These are phyloP conservation scores for Sphaerodactylus townsendi DNA, from an alignment of 2,113 vertebrate species.

Conservation along the genomic window DNA sequence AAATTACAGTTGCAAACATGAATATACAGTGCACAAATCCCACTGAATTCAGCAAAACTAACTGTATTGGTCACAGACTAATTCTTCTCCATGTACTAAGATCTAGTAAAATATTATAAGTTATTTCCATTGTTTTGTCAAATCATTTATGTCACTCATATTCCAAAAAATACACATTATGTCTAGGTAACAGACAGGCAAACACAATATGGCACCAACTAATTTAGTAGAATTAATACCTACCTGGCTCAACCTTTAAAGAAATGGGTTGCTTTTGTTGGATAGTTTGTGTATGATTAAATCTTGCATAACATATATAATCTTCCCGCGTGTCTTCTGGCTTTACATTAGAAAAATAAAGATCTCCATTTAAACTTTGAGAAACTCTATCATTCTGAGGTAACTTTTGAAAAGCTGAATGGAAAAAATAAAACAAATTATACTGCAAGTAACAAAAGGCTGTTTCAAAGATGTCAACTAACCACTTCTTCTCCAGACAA, in stretches of 20 bases:
- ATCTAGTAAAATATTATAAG: neutral
- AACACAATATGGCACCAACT: neutral
- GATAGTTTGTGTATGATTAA: slow-evolving; percentile 97
- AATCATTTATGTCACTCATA: neutral
- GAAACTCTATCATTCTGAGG: slow-evolving; percentile 91
- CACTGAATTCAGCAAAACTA: neutral
- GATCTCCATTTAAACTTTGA: slow-evolving; percentile 95
- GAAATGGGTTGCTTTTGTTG: slow-evolving; percentile 98
- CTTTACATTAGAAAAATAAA: slow-evolving; percentile 95
- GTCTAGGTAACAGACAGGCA: no score
- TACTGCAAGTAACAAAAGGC: neutral
- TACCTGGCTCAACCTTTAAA: slow-evolving; percentile 91
- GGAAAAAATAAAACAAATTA: slow-evolving; percentile 36
- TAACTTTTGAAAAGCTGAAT: slow-evolving; percentile 91
- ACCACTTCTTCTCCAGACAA: neutral
- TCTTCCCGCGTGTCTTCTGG: slow-evolving; percentile 89
- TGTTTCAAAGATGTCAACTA: neutral
- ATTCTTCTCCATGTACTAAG: neutral
- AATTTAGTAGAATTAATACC: slow-evolving; percentile 65
- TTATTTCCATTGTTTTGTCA: neutral
- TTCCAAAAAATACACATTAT: neutral
- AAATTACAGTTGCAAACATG: neutral
- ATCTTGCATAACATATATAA: slow-evolving; percentile 98
- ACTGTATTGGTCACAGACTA: neutral
- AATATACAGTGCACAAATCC: neutral